Conservation (phyloP, 2,113 vertebrate genomes). For the Tor tambroides region DNA sequence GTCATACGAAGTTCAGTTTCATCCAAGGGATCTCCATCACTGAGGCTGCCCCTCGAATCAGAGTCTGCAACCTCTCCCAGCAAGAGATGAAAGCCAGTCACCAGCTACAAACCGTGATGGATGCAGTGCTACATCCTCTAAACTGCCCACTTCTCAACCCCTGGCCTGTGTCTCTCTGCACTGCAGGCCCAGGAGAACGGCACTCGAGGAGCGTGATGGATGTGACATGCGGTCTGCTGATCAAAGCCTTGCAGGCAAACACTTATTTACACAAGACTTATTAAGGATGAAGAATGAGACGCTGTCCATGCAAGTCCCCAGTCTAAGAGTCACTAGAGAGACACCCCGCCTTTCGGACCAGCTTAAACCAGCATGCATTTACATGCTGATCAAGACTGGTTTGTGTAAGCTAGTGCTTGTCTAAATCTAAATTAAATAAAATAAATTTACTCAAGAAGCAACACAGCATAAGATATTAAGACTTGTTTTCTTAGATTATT, state of each 20-base stretch:
- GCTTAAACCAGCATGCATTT: slow-evolving; percentile 1
- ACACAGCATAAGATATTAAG: background rate
- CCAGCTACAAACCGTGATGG: slow-evolving; percentile 26
- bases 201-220: slow-evolving; percentile 30
- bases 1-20: slow-evolving; percentile 51
- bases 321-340: background rate
- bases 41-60: background rate
- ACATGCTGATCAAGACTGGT: slow-evolving; percentile 3
- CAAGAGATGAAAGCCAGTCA: slow-evolving; percentile 36
- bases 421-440: background rate
- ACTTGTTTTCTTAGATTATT: background rate
- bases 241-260: slow-evolving; percentile 43
- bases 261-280: slow-evolving; percentile 42
- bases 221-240: slow-evolving; percentile 19
- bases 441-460: background rate
- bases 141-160: slow-evolving; percentile 28
- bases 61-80: background rate
- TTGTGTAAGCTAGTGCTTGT: background rate
- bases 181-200: background rate
- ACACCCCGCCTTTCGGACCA: background rate
- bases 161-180: slow-evolving; percentile 14
- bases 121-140: slow-evolving; percentile 40
- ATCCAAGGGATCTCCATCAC: slow-evolving; percentile 10
- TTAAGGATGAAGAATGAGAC: slow-evolving; percentile 22
- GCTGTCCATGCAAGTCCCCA: slow-evolving; percentile 2